phyloP scores from a whole-genome alignment of 1,140 invertebrate species.

The Trachymyrmex cornetzi region DNA sequence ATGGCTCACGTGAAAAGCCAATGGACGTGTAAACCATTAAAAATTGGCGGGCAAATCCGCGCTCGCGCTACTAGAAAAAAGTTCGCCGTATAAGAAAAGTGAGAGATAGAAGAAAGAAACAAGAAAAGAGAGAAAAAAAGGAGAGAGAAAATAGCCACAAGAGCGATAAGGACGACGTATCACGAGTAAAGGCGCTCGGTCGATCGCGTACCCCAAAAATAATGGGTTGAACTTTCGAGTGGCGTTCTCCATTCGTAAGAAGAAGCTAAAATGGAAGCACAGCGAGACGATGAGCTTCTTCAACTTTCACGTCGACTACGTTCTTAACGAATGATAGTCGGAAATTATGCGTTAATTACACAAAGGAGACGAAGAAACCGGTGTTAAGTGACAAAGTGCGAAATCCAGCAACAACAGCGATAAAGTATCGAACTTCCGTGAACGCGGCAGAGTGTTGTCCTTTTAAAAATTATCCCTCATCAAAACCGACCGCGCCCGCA shows the following conservation, averaged over 20 bases:
- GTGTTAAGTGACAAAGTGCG: conserved; percentile 3
- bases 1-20: conserved; percentile 77
- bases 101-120: background rate
- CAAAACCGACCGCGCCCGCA: background rate
- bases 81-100: conserved; percentile 46
- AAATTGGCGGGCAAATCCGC: conserved; percentile 67
- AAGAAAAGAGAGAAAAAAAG: background rate
- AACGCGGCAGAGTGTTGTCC: background rate
- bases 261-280: conserved; percentile 29
- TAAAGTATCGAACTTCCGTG: conserved; percentile 1
- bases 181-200: conserved; percentile 43
- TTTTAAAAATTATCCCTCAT: background rate
- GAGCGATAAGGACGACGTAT: background rate
- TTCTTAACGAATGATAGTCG: conserved; percentile 29
- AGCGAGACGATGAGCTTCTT: conserved; percentile 1
- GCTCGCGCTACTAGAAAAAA: conserved; percentile 71
- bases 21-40: conserved; percentile 63
- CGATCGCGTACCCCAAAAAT: conserved; percentile 71
- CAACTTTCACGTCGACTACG: conserved; percentile 1
- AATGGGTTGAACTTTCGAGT: conserved; percentile 82
- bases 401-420: conserved; percentile 11
- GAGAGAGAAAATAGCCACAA: conserved; percentile 68
- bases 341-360: background rate
- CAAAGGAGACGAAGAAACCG: background rate
- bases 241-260: background rate